Evolutionary conservation across 2,113 vertebrate genomes (phyloP).

Genomic region (Reinhardtius hippoglossoides): DNA sequence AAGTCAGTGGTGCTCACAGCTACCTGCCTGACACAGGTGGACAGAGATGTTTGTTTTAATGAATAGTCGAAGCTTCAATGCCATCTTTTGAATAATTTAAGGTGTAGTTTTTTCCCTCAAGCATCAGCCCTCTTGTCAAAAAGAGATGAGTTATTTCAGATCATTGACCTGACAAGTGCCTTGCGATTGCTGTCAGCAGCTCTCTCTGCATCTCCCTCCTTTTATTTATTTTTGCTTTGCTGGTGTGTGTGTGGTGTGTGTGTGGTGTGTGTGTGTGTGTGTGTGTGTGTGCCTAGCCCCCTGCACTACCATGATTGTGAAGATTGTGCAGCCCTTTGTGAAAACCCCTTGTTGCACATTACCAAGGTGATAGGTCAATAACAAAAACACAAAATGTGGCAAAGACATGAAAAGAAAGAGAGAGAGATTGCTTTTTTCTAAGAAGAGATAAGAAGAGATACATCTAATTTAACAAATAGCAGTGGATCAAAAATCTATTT

Average conservation of each 20-base stretch:
- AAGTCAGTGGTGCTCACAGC: background rate
- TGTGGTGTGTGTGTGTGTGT: background rate
- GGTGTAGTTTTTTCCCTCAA: background rate
- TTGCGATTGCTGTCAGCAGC: slow-evolving; percentile 39
- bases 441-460: background rate
- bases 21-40: background rate
- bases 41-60: background rate
- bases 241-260: background rate
- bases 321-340: background rate
- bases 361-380: slow-evolving; percentile 9
- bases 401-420: background rate
- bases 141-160: slow-evolving; percentile 29
- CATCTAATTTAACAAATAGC: slow-evolving; percentile 4
- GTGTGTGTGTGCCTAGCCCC: background rate
- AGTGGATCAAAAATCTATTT: background rate
- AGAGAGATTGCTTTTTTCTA: background rate
- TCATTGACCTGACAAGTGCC: slow-evolving; percentile 52
- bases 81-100: background rate
- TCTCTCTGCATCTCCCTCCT: background rate
- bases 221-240: background rate
- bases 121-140: slow-evolving; percentile 11
- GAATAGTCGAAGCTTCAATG: background rate
- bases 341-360: slow-evolving; percentile 1
- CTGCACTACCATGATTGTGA: background rate
- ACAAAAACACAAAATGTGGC: slow-evolving; percentile 8